Evolutionary conservation across 2,888 invertebrate species (phyloP), one percentile per base, ranked within the genome.

Genomic region (Synergus itoensis): DNA sequence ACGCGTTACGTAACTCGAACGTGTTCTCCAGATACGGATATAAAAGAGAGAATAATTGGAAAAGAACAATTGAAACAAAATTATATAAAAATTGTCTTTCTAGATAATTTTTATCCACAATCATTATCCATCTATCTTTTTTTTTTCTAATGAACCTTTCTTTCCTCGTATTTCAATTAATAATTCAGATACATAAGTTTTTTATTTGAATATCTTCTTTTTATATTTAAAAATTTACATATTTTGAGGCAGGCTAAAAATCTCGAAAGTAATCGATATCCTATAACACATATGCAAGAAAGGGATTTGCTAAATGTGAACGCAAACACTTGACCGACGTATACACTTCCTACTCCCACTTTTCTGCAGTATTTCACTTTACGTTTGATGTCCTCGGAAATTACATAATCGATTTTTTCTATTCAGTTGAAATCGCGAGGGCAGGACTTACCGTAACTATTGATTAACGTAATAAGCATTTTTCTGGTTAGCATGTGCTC

Each of bases 361-460:
- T 45, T 45, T 18, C 21, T 45, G 16, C n/a, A 18, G 43, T 67
- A 67, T 67, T 45, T 67, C 45, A 45, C 67, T 67, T 67, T 45
- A 14, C 67, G 43, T 67, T 67, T 67, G 67, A 67, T 45, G 67
- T 67, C 67, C 67, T 67, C 67, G 67, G 67, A 45, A 67, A 67
- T 67, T 67, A 67, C 45, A 67, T 67, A 21, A 67, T 41, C 28
- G 45, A 67, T 67, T 45, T 67, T 67, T 67, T 45, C 67, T 67
- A 45, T 67, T 67, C 45, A 67, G 67, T 45, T 67, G 67, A 67
- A 67, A 67, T 67, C 21, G 18, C 67, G 67, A 67, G 67, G 45
- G 45, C 21, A 67, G 45, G 21, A 67, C 43, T 67, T 67, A 67
- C 45, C 67, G 67, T 45, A 43, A 67, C 43, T 9, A 67, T 67